phyloP scores from a whole-genome alignment of 1,140 invertebrate species.

The Chrysoperla carnea region DNA sequence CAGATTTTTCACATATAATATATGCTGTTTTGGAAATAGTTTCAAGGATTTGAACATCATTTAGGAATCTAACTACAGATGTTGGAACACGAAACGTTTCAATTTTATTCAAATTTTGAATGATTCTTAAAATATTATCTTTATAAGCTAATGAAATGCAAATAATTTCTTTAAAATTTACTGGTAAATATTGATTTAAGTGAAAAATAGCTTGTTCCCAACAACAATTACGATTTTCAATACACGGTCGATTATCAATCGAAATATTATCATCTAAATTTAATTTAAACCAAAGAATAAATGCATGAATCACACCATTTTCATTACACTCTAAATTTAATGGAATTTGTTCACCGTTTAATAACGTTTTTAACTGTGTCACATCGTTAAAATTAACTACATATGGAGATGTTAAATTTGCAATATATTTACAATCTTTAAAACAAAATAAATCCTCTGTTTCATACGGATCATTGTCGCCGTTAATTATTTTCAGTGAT shows the following conservation, averaged over 20 bases:
- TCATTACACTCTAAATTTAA: conserved; percentile 14
- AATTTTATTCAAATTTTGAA: conserved; percentile 11
- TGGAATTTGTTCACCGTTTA: conserved; percentile 15
- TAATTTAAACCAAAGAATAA: conserved; percentile 39
- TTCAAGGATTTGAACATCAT: conserved; percentile 18
- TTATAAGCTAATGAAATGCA: conserved; percentile 11
- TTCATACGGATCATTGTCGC: conserved; percentile 25
- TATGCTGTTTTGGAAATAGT: conserved; percentile 5
- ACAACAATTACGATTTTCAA: conserved; percentile 20
- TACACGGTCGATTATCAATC: conserved; percentile 24
- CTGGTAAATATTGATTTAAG: conserved; percentile 13
- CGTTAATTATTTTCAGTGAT: neutral
- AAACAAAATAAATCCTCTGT: conserved; percentile 27
- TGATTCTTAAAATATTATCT: conserved; percentile 14
- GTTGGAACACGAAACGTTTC: conserved; percentile 11
- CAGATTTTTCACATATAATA: conserved; percentile 8
- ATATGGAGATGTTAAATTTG: conserved; percentile 21
- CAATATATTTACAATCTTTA: conserved; percentile 25
- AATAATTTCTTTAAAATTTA: conserved; percentile 6
- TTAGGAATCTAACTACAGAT: conserved; percentile 18
- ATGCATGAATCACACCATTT: conserved; percentile 30
- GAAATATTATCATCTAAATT: conserved; percentile 30
- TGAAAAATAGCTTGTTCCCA: conserved; percentile 40
- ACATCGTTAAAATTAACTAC: conserved; percentile 32
- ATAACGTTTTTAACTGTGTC: conserved; percentile 15